Evolutionary conservation across 1,140 invertebrate genomes (phyloP).

Genomic region (Scaptodrosophila lebanonensis): DNA sequence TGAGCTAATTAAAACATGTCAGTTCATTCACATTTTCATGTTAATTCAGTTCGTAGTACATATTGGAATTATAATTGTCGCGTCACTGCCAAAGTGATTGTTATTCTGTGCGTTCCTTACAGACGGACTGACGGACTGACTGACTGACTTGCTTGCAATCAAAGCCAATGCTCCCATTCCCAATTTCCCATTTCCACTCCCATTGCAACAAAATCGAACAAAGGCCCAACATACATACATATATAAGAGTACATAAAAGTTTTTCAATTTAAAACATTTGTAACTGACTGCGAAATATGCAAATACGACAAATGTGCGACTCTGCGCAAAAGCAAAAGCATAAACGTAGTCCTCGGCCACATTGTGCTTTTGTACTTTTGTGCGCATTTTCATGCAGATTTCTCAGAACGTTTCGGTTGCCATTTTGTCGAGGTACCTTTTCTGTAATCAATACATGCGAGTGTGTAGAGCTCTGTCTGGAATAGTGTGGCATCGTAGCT

Average conservation of each 20-base stretch:
- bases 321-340: too few species aligned
- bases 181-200: too few species aligned
- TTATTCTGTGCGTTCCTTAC: neutral
- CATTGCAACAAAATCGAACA: slow-evolving; percentile 3
- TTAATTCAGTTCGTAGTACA: neutral
- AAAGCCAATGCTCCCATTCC: too few species aligned
- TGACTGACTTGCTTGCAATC: neutral
- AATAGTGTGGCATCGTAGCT: too few species aligned
- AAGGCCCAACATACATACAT: neutral
- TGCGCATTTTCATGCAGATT: slow-evolving; percentile 19
- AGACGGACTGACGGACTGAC: too few species aligned
- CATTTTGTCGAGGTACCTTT: slow-evolving; percentile 31
- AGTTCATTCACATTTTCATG: slow-evolving; percentile 18
- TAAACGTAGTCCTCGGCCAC: neutral
- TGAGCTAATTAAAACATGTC: slow-evolving; percentile 31
- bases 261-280: neutral
- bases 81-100: slow-evolving; percentile 7
- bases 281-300: too few species aligned
- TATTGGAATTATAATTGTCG: slow-evolving; percentile 6
- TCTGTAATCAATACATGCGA: slow-evolving; percentile 20
- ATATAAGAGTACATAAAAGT: neutral
- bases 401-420: slow-evolving; percentile 12
- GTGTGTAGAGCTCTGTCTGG: neutral
- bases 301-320: too few species aligned
- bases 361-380: slow-evolving; percentile 1